A percentile compares a stretch with the other conserved stretches of the same genome.
Conservation (phyloP, 2,797 vertebrate genomes). For the Syncerus caffer region DNA sequence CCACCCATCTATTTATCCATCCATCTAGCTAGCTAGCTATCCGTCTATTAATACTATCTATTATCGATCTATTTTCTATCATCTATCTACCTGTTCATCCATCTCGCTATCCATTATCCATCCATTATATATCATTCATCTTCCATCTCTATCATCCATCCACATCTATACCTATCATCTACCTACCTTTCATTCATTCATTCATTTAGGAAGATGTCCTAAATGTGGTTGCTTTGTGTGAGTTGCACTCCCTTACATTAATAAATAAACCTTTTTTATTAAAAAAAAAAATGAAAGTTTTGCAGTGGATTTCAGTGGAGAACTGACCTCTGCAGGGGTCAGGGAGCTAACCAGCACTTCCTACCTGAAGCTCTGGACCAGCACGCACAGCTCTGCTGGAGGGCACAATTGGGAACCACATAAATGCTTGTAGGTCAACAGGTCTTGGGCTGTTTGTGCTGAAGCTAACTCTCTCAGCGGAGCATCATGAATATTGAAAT, state of each 20-base stretch:
- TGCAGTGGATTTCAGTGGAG: not conserved
- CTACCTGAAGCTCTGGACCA: not conserved
- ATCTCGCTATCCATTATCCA: not conserved
- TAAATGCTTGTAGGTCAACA: accelerated
- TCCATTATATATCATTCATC: not conserved
- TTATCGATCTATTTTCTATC: not conserved
- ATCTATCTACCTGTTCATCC: not conserved
- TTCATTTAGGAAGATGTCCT: not conserved
- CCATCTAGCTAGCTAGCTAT: not conserved
- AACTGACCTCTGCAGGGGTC: too few species aligned
- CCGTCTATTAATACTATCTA: not conserved
- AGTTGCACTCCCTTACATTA: not conserved
- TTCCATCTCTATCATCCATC: not conserved
- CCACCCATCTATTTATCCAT: too few species aligned
- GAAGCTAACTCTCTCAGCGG: not conserved
- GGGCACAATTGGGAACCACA: accelerated
- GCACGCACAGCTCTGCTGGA: accelerated
- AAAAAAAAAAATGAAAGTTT: not conserved
- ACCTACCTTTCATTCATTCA: not conserved
- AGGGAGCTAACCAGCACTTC: too few species aligned
- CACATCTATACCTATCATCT: not conserved
- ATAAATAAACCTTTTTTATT: not conserved
- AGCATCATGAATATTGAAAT: not conserved
- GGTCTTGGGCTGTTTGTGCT: too few species aligned
- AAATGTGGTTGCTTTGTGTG: not conserved